Evolutionary conservation across 2,888 invertebrate species (phyloP).

Genomic region (Macrosiphum euphorbiae): DNA sequence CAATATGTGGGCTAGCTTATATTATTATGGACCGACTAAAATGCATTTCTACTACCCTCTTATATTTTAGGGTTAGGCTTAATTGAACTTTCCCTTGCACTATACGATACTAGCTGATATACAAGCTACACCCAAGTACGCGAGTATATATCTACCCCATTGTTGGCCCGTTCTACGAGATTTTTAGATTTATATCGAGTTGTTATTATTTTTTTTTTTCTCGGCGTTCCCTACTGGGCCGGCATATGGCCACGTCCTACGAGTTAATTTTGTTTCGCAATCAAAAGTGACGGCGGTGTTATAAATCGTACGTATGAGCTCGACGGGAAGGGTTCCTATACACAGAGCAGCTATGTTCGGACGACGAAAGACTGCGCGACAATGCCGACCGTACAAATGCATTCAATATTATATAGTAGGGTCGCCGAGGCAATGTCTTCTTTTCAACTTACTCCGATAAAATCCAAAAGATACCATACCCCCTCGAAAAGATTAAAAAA

Average conservation of each 20-base stretch:
- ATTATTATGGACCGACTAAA: not conserved
- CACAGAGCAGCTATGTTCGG: not conserved
- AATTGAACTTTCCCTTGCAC: slow-evolving; percentile 37
- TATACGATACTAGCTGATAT: not conserved
- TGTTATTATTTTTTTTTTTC: slow-evolving; percentile 36
- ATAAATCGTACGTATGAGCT: slow-evolving; percentile 36
- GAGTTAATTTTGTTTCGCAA: slow-evolving; percentile 57
- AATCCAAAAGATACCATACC: slow-evolving; percentile 27
- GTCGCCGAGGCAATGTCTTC: slow-evolving; percentile 6
- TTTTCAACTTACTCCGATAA: slow-evolving; percentile 39
- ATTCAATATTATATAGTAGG: not conserved
- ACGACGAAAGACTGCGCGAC: slow-evolving; percentile 6
- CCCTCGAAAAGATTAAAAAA: slow-evolving; percentile 40
- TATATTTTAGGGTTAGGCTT: slow-evolving; percentile 32
- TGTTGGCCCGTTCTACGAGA: slow-evolving; percentile 20
- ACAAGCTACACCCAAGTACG: slow-evolving; percentile 1
- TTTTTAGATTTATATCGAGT: slow-evolving; percentile 54
- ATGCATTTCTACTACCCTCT: slow-evolving; percentile 23
- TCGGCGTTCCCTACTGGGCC: not conserved
- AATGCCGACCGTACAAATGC: slow-evolving; percentile 10
- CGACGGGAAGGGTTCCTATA: not conserved
- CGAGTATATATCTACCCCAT: slow-evolving; percentile 32
- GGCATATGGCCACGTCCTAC: slow-evolving; percentile 5
- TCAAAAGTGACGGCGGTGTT: slow-evolving; percentile 41
- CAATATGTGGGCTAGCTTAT: not conserved